Base-by-base conservation (phyloP, 1,140 invertebrate genomes). In the Spodoptera litura region DNA sequence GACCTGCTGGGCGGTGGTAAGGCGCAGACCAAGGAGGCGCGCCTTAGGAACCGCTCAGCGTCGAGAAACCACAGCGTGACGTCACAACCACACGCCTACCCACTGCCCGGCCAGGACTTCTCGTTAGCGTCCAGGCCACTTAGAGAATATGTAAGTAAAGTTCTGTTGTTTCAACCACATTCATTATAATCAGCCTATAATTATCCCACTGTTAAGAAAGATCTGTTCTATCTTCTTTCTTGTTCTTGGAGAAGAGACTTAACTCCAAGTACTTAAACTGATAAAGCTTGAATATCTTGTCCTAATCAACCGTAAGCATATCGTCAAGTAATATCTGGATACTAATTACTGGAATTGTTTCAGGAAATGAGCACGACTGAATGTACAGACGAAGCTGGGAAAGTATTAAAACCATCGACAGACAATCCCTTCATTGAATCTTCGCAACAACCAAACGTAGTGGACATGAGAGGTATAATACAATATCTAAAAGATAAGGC, bases 381-480 rank as follows among this genome's bases (percentile, higher is more conserved):
- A 87, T 96, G 96, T 81, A 97, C 97, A 71, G 97, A 98, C 89
- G 96, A 97, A 89, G 95, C 97, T 83, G 96, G 97, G 68, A 98
- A 98, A 96, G 95, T 97, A 78, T 79, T 95, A 68, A 99, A 98
- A 95, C 97, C 97, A 89, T 96, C 96, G 84, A 94, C 95, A 83
- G 98, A 98, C 95, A 98, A 98, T 96, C 98, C 98, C 84, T 98
- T 98, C 94, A 97, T 98, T 87, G 97, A 98, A 94, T 97, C 96
- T 82, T 96, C 96, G 72, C 98, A 98, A 91, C 97, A 97, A 89
- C 97, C 98, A 92, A 97, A 97, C 56, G 96, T 98, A 81, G 97
- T 99, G 49, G 98, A 99, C 92, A 98, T 98, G 97, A 98, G 98
- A 98, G 98, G 98, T 98, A 84, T 81, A 31, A 55, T 58, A 77